Conservation (phyloP, 1,140 invertebrate species). For the Dendrolimus punctatus region DNA sequence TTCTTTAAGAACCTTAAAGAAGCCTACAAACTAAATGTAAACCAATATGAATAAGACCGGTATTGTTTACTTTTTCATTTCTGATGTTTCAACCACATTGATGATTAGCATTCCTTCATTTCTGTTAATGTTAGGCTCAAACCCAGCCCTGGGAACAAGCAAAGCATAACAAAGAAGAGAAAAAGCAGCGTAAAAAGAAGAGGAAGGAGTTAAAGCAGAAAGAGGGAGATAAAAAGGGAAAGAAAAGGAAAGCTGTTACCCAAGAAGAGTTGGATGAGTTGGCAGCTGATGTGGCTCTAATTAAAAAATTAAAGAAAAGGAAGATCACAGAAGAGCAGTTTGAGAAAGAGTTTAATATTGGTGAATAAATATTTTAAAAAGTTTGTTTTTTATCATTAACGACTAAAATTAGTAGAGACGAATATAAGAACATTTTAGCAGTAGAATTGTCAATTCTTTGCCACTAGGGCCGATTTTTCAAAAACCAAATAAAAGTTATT, state of each 20-base stretch:
- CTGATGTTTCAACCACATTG: no score
- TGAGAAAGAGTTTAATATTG: conserved; percentile 71
- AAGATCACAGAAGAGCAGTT: conserved; percentile 80
- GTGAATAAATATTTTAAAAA: conserved; percentile 30
- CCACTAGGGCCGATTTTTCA: no score
- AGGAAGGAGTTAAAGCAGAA: conserved; percentile 65
- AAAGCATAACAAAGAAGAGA: conserved; percentile 82
- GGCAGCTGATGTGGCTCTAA: conserved; percentile 84
- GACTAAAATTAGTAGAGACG: no score
- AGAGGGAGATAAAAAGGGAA: conserved; percentile 61
- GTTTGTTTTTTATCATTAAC: no score
- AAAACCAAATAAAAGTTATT: no score
- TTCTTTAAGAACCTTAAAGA: no score
- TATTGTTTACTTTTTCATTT: no score
- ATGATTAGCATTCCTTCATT: neutral
- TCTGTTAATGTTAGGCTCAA: conserved; percentile 54
- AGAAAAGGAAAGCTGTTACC: conserved; percentile 72
- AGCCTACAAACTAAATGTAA: no score
- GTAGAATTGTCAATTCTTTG: no score
- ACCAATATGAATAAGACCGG: no score
- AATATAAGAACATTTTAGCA: no score
- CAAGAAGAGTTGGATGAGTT: conserved; percentile 89
- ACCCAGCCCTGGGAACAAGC: conserved; percentile 86
- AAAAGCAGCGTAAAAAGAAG: conserved; percentile 74
- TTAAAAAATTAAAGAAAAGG: conserved; percentile 92